Percentiles rank a stretch among this genome's conserved stretches.
Conservation (phyloP, 1,140 invertebrate species). For the Drosophila sulfurigaster region DNA sequence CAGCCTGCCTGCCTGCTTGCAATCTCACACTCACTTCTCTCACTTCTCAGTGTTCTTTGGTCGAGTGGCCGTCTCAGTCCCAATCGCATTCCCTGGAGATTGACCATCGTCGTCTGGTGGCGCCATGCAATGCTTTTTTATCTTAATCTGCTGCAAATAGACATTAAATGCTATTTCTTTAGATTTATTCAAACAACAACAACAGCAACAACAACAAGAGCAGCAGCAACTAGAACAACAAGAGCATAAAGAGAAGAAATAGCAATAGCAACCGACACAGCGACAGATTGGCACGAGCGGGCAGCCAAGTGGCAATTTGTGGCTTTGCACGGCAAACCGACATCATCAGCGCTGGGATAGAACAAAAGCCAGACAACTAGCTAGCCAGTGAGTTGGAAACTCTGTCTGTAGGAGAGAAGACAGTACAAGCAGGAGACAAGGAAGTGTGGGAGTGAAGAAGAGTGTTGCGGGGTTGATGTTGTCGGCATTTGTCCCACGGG, state of each 20-base stretch:
- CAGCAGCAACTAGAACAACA: slow-evolving; percentile 20
- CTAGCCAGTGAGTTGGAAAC: slow-evolving; percentile 28
- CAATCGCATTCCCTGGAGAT: slow-evolving; percentile 19
- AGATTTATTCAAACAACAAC: slow-evolving; percentile 76
- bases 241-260: slow-evolving; percentile 32
- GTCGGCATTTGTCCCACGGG: slow-evolving; percentile 77
- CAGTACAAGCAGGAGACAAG: background rate
- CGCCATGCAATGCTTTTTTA: slow-evolving; percentile 75
- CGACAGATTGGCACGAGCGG: slow-evolving; percentile 80
- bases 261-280: slow-evolving; percentile 56
- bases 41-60: background rate
- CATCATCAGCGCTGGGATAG: slow-evolving; percentile 76
- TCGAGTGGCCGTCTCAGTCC: slow-evolving; percentile 15
- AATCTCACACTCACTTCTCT: background rate
- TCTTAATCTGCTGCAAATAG: slow-evolving; percentile 83
- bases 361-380: slow-evolving; percentile 71
- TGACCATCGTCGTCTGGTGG: slow-evolving; percentile 34
- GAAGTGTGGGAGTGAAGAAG: background rate
- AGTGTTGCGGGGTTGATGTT: slow-evolving; percentile 27
- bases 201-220: slow-evolving; percentile 33
- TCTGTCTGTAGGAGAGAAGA: no score
- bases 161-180: slow-evolving; percentile 84
- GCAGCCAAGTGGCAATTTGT: slow-evolving; percentile 83
- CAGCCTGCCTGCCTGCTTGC: slow-evolving; percentile 5
- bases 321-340: slow-evolving; percentile 82